phyloP scores from a whole-genome alignment of 2,113 vertebrate genomes.

The Myxocyprinus asiaticus region DNA sequence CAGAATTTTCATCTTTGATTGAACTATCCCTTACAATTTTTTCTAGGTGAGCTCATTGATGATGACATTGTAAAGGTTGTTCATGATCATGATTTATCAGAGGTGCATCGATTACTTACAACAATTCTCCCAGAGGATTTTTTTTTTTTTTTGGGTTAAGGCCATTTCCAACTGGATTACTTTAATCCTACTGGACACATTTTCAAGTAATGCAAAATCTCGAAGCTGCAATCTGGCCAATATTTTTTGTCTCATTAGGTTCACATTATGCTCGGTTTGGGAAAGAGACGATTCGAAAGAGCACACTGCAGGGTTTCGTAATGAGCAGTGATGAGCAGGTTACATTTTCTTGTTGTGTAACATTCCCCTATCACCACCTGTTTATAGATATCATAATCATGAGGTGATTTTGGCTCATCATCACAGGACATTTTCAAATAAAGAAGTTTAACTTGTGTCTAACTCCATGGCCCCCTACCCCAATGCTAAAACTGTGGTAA shows the following conservation, averaged over 20 bases:
- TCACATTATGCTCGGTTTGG: background rate
- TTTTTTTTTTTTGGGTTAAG: constrained; percentile 58
- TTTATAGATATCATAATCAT: constrained; percentile 38
- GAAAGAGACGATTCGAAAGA: background rate
- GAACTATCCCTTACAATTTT: too few species aligned
- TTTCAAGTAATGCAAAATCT: constrained; percentile 53
- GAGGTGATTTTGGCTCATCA: constrained; percentile 18
- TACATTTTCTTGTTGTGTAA: constrained; percentile 19
- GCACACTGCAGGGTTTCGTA: background rate
- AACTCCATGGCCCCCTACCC: background rate
- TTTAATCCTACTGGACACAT: constrained; percentile 58
- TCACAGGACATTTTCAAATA: constrained; percentile 1
- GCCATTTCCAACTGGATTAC: constrained; percentile 63
- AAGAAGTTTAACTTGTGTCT: constrained; percentile 16
- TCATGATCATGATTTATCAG: too few species aligned
- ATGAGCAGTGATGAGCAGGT: constrained; percentile 1
- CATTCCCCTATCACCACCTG: constrained; percentile 22
- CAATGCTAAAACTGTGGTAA: background rate
- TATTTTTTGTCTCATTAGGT: constrained; percentile 29
- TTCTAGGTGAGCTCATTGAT: too few species aligned
- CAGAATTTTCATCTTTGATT: too few species aligned
- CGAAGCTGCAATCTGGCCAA: constrained; percentile 60
- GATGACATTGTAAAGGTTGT: too few species aligned
- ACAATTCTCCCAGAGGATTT: constrained; percentile 47
- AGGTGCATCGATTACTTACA: too few species aligned